These are phyloP conservation scores for Callipepla squamata DNA, from an alignment of 2,113 vertebrate genomes.

Conservation along the genomic window DNA sequence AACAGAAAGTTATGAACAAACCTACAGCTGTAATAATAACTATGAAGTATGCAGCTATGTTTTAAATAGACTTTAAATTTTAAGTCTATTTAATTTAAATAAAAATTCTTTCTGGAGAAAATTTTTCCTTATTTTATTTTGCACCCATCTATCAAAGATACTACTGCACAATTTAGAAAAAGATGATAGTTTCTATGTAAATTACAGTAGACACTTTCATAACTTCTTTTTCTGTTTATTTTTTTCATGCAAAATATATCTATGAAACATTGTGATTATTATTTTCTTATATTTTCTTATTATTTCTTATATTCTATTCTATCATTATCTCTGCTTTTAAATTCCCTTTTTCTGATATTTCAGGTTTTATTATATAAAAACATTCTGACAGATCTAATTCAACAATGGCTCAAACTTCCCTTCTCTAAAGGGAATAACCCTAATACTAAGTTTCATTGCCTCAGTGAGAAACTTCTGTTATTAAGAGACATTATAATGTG, in stretches of 20 bases:
- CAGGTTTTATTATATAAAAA: neutral
- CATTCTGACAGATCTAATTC: neutral
- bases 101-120: neutral
- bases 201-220: neutral
- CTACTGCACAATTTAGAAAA: neutral
- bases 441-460: neutral
- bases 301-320: neutral
- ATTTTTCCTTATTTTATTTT: neutral
- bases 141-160: neutral
- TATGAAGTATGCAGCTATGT: neutral
- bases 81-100: neutral
- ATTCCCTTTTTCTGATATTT: neutral
- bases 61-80: neutral
- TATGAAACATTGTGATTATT: neutral
- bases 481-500: neutral
- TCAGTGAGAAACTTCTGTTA: neutral
- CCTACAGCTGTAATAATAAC: neutral
- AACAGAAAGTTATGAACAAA: neutral
- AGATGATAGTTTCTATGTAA: neutral
- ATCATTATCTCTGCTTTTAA: neutral
- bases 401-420: neutral
- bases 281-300: neutral
- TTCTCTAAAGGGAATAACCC: neutral
- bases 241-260: rapidly evolving
- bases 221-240: neutral